Conservation (phyloP, 2,113 vertebrate species). For the Cynoglossus semilaevis region DNA sequence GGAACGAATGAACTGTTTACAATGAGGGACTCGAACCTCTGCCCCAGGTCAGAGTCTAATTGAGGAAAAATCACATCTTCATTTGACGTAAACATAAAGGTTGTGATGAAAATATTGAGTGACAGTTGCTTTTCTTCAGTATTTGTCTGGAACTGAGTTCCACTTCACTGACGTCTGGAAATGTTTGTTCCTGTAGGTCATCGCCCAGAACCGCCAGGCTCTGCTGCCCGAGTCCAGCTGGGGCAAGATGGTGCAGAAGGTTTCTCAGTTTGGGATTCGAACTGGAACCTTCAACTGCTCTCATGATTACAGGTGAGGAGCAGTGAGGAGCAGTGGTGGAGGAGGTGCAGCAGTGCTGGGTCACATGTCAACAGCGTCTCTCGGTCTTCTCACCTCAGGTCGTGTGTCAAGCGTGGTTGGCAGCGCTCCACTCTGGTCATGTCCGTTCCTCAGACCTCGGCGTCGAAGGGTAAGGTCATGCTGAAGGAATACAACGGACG, state of each 20-base stretch:
- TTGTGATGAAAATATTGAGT: too few relatives aligned
- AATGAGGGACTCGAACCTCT: too few relatives aligned
- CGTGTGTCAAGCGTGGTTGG: conserved; percentile 92
- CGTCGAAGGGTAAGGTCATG: conserved; percentile 97
- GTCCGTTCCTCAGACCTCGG: conserved; percentile 94
- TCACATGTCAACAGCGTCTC: too few relatives aligned
- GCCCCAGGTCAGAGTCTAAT: too few relatives aligned
- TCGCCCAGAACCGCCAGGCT: conserved; percentile 88
- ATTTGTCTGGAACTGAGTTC: neutral
- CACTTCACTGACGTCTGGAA: neutral
- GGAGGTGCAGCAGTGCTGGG: too few relatives aligned
- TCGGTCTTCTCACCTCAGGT: conserved; percentile 70
- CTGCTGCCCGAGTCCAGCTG: conserved; percentile 89
- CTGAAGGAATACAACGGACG: conserved; percentile 90
- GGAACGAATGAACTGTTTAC: too few relatives aligned
- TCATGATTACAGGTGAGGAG: conserved; percentile 86
- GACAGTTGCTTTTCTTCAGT: neutral
- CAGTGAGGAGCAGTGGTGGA: too few relatives aligned
- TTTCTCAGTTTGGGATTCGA: conserved; percentile 95
- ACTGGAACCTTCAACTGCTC: conserved; percentile 98
- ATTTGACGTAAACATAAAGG: too few relatives aligned
- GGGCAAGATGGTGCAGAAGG: conserved; percentile 97
- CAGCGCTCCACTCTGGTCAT: conserved; percentile 93
- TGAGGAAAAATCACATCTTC: too few relatives aligned
- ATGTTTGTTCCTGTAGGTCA: conserved; percentile 79